These are phyloP conservation scores for Spilarctia lutea DNA, from an alignment of 2,888 invertebrate genomes.

Conservation along the genomic window DNA sequence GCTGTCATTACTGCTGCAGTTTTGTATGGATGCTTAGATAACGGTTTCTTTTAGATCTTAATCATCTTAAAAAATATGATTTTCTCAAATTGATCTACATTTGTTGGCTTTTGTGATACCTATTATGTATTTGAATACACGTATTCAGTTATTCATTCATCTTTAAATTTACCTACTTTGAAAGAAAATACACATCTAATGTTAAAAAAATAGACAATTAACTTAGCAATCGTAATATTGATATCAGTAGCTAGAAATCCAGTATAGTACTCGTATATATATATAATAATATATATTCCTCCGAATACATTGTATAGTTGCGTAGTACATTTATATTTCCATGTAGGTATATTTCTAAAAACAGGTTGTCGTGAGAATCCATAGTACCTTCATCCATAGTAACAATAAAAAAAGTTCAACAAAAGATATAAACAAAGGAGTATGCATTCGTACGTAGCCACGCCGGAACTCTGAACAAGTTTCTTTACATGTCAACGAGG, in stretches of 20 bases:
- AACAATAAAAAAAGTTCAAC: constrained; percentile 21
- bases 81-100: background rate
- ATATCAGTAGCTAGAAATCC: background rate
- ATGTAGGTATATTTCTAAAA: background rate
- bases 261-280: too few species aligned
- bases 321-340: background rate
- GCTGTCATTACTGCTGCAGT: constrained; percentile 21
- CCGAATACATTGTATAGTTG: too few species aligned
- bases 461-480: constrained; percentile 42
- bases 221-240: background rate
- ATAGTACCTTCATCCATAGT: background rate
- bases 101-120: background rate
- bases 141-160: background rate
- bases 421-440: constrained; percentile 37
- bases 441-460: constrained; percentile 23
- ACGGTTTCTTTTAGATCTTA: background rate
- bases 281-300: too few species aligned
- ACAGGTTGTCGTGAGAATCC: background rate
- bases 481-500: constrained; percentile 45
- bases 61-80: background rate
- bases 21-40: constrained; percentile 1
- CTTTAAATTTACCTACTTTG: background rate
- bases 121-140: background rate
- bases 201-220: background rate
- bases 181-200: background rate